Base-by-base conservation (phyloP, 2,797 vertebrate species). In the Urocyon cinereoargenteus region DNA sequence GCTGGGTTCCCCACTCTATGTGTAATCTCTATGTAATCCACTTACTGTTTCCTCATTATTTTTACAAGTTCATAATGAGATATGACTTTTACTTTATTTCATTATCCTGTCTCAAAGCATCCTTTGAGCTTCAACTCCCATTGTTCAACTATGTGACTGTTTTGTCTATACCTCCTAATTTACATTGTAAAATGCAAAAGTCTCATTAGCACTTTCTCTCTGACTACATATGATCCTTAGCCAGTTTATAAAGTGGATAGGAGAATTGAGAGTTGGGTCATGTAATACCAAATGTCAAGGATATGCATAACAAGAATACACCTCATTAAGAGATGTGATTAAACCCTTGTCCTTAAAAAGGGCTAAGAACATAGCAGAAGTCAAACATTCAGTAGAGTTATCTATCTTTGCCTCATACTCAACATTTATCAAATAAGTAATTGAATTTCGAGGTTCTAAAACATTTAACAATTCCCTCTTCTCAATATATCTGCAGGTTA, bases 371-470 rank as follows among this genome's bases (percentile, higher is more conserved):
- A n/a, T n/a, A 53, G 6, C 8, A 55, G 18, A 84, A 86, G 3
- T 61, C 21, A 87, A 84, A 62, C 16, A 40, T 14, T 61, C 6
- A 75, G 15, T 28, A 73, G 28, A 21, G 2, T 45, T 81, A 31
- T 15, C 40, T 70, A 18, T 75, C 61, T 90, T 61, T 77, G 3
- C 8, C 16, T 81, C 53, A 34, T 84, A 45, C 79, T 90, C 21
- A 94, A 61, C 6, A 62, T 6, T 19, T 87, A 75, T 28, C n/a
- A 61, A 75, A 49, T 55, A 45, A 87, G 16, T 87, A 45, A 31
- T 10, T 90, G 2, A 85, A 62, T 79, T 55, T 78, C 57, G 34
- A 91, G 28, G 2, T 57, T 78, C 13, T 73, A 92, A 94, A 95
- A 78, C 64, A 49, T n/a, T 21, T 77, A 85, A 75, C 28, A 31